Evolutionary conservation across 2,888 invertebrate species (phyloP).

Genomic region (Acronicta alni): DNA sequence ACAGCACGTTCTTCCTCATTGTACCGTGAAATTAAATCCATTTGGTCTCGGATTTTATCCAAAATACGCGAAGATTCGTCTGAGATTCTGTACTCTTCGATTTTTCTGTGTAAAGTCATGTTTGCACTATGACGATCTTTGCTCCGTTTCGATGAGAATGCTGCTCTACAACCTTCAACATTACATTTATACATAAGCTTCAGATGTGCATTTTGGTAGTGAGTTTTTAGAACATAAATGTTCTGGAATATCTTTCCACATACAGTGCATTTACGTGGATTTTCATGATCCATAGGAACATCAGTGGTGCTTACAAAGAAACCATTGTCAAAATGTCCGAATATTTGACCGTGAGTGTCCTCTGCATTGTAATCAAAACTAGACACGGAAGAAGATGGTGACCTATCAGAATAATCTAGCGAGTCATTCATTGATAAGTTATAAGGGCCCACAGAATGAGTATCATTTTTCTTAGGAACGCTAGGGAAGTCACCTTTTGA

Average conservation of each 20-base stretch:
- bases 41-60: slow-evolving; percentile 91
- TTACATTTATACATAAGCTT: slow-evolving; percentile 98
- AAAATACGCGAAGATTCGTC: slow-evolving; percentile 85
- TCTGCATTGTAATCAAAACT: slow-evolving; percentile 89
- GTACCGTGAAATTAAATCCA: slow-evolving; percentile 93
- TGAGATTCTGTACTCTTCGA: slow-evolving; percentile 87
- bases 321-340: slow-evolving; percentile 93
- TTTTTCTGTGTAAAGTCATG: slow-evolving; percentile 96
- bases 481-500: slow-evolving; percentile 93
- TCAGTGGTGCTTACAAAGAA: slow-evolving; percentile 93
- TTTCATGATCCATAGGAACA: slow-evolving; percentile 97
- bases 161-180: slow-evolving; percentile 97
- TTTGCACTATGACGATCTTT: slow-evolving; percentile 98
- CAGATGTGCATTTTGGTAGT: slow-evolving; percentile 98
- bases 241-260: slow-evolving; percentile 98
- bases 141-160: slow-evolving; percentile 97
- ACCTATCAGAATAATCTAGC: slow-evolving; percentile 85
- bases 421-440: slow-evolving; percentile 80
- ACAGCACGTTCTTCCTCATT: slow-evolving; percentile 92
- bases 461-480: slow-evolving; percentile 72
- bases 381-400: slow-evolving; percentile 90
- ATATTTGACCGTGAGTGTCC: slow-evolving; percentile 91
- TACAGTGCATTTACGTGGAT: slow-evolving; percentile 96
- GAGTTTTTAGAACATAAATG: slow-evolving; percentile 97
- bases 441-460: slow-evolving; percentile 71